phyloP scores from a whole-genome alignment of 1,140 invertebrate genomes.

The Lepidotrigona ventralis region DNA sequence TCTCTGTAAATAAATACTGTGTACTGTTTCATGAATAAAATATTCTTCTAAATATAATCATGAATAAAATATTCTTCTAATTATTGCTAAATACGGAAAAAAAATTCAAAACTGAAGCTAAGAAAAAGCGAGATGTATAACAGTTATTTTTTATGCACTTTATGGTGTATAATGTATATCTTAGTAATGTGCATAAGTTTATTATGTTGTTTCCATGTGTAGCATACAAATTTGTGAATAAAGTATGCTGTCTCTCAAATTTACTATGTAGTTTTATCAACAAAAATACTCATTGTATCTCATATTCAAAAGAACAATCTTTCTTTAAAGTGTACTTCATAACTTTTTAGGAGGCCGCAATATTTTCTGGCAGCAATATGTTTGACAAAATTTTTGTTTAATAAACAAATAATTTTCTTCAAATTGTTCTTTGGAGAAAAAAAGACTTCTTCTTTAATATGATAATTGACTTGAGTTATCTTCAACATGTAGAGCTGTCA shows the following conservation, averaged over 20 bases:
- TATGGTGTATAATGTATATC: not conserved
- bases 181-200: conserved; percentile 29
- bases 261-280: conserved; percentile 21
- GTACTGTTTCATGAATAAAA: conserved; percentile 1
- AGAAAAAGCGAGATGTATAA: conserved; percentile 16
- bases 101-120: conserved; percentile 4
- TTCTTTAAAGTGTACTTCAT: conserved; percentile 14
- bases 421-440: not conserved
- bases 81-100: conserved; percentile 6
- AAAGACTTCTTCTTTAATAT: conserved; percentile 3
- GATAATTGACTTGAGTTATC: conserved; percentile 82
- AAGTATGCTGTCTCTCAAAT: conserved; percentile 8
- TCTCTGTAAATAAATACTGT: conserved; percentile 31
- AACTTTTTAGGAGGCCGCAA: conserved; percentile 16
- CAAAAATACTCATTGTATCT: conserved; percentile 25
- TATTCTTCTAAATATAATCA: conserved; percentile 19
- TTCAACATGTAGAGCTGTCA: conserved; percentile 84
- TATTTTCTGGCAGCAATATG: conserved; percentile 33
- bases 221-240: conserved; percentile 34
- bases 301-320: conserved; percentile 19
- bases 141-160: conserved; percentile 26
- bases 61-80: conserved; percentile 25
- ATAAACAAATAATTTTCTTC: conserved; percentile 15
- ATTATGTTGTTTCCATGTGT: conserved; percentile 27
- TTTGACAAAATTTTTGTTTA: conserved; percentile 18